Evolutionary conservation across 2,888 invertebrate genomes (phyloP).

Genomic region (Eremobia ochroleuca): DNA sequence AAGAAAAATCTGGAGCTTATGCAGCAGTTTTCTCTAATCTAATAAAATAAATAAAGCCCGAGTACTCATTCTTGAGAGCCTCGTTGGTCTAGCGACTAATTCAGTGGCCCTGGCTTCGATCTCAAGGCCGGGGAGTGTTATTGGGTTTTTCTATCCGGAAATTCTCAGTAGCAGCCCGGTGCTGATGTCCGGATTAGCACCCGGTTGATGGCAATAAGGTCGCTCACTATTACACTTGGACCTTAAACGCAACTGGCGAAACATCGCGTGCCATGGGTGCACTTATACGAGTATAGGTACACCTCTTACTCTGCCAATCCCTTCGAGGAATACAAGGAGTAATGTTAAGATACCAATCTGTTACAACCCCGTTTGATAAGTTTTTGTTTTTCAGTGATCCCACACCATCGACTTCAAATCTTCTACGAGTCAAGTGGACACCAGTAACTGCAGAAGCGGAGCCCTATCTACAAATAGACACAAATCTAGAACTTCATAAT

Average conservation of each 20-base stretch:
- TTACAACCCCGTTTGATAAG: not conserved
- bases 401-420: constrained; percentile 26
- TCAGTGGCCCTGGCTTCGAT: not conserved
- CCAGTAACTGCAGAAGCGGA: not conserved
- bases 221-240: not conserved
- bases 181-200: too few relatives aligned
- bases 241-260: not conserved
- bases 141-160: not conserved
- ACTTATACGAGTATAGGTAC: not conserved
- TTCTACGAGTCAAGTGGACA: constrained; percentile 30
- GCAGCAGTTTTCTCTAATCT: not conserved
- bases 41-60: not conserved
- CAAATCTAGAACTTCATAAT: not conserved
- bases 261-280: not conserved
- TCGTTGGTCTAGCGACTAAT: not conserved
- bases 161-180: not conserved
- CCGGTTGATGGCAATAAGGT: not conserved
- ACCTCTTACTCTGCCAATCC: not conserved
- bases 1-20: not conserved
- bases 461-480: constrained; percentile 29
- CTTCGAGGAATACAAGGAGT: not conserved
- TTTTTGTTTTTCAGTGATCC: constrained; percentile 44
- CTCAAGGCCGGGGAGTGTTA: not conserved
- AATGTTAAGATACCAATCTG: not conserved
- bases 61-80: not conserved